Evolutionary conservation across 2,888 invertebrate species (phyloP).

Genomic region (Agriopis aurantiaria): DNA sequence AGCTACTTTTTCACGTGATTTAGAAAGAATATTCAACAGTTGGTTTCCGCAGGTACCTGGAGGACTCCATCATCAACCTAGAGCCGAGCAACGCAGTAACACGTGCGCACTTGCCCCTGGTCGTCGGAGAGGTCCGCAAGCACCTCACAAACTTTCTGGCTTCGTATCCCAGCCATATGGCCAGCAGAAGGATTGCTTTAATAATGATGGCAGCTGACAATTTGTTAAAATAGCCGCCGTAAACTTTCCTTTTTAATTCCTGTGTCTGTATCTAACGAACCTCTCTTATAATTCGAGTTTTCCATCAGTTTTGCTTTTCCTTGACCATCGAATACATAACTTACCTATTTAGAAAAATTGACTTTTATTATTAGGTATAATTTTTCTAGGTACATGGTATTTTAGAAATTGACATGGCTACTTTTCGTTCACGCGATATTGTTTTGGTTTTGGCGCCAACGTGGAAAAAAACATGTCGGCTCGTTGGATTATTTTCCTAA

Average conservation of each 20-base stretch:
- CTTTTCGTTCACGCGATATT: too few relatives aligned
- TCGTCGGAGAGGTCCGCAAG: constrained; percentile 90
- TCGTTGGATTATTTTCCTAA: too few relatives aligned
- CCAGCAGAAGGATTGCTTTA: constrained; percentile 88
- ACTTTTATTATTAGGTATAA: too few relatives aligned
- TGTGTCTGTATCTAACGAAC: too few relatives aligned
- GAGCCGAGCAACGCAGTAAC: constrained; percentile 90
- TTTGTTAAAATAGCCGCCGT: constrained; percentile 60
- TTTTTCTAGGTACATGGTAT: too few relatives aligned
- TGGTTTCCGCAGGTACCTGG: constrained; percentile 89
- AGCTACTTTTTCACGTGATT: too few relatives aligned
- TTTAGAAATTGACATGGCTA: too few relatives aligned
- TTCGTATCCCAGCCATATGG: constrained; percentile 89
- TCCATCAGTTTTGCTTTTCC: background rate
- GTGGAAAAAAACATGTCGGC: too few relatives aligned
- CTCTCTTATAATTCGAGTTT: background rate
- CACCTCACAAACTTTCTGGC: constrained; percentile 78
- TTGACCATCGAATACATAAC: background rate
- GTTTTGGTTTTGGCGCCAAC: too few relatives aligned
- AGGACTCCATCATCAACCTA: constrained; percentile 93
- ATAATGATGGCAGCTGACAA: constrained; percentile 88
- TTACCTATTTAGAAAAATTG: background rate
- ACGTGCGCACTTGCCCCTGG: constrained; percentile 92
- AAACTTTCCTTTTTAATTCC: too few relatives aligned
- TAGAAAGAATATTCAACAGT: too few relatives aligned